Conservation (phyloP, 2,113 vertebrate genomes). For the Nannobrachium achirus region DNA sequence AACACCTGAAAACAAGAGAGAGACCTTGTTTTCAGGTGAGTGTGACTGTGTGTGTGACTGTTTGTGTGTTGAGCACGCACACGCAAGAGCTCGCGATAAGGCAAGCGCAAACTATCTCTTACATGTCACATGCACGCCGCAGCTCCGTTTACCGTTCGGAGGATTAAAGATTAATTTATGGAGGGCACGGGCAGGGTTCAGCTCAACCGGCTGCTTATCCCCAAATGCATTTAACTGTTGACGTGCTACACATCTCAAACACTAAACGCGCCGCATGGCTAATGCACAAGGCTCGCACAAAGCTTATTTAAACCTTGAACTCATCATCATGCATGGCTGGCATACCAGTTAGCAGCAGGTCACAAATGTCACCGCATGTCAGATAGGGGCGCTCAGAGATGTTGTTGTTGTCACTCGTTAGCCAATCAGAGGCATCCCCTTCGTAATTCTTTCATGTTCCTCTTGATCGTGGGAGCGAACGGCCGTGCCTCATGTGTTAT, state of each 20-base stretch:
- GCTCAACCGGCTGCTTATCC: constrained; percentile 19
- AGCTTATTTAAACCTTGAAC: constrained; percentile 51
- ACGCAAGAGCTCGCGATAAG: not conserved
- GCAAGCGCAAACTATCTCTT: constrained; percentile 38
- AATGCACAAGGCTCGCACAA: constrained; percentile 26
- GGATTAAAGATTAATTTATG: constrained; percentile 65
- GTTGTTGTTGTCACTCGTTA: constrained; percentile 41
- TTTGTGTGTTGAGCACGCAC: not conserved
- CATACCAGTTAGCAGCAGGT: constrained; percentile 41
- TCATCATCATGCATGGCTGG: constrained; percentile 43
- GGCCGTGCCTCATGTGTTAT: constrained; percentile 31
- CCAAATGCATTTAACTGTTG: constrained; percentile 32
- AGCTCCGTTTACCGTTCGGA: constrained; percentile 36
- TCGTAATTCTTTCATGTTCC: constrained; percentile 16
- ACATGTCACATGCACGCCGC: constrained; percentile 25
- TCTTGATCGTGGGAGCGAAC: constrained; percentile 37
- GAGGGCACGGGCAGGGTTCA: constrained; percentile 57
- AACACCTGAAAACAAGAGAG: too few relatives aligned
- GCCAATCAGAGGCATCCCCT: constrained; percentile 42
- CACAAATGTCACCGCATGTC: constrained; percentile 1
- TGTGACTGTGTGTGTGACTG: not conserved
- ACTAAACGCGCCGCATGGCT: constrained; percentile 16
- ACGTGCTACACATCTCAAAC: constrained; percentile 41
- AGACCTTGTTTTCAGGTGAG: not conserved
- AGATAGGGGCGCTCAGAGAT: constrained; percentile 40